Base-by-base conservation (phyloP, 2,113 vertebrate genomes). In the Felis chaus region DNA sequence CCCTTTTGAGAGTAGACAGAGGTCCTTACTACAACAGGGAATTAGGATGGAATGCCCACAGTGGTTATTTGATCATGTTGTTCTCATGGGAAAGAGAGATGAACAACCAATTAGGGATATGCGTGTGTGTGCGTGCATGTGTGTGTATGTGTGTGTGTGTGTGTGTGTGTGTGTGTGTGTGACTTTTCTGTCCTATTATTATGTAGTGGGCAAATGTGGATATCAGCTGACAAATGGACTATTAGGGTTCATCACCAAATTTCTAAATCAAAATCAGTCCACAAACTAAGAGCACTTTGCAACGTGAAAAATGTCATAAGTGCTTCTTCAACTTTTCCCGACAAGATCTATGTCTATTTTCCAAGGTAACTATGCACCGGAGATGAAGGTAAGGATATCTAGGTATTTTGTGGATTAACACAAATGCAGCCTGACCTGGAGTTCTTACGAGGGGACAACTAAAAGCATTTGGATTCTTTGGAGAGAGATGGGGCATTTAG, bases 121-220 rank as follows among this genome's bases (percentile, higher is more conserved):
- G 10, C 53, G 12, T 41, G 21, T 69, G 63, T 11, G 25, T 2
- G 61, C 12, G 6, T 15, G 66, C 8, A 7, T 5, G 23, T 4
- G 36, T 7, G 71, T 27, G n/a, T n/a, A n/a, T n/a, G n/a, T n/a
- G n/a, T n/a, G 36, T 4, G 23, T 7, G 23, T 0, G 21, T 13
- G 2, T 23, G 2, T 3, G 10, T 0, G 10, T 3, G 0, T 4
- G 4, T 1, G 3, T 21, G 69, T 12, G 4, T 14, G 12, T 74
- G 7, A 45, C 73, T 76, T 45, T 63, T 63, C 50, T 78, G 39
- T 1, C 4, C 8, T 19, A 29, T 1, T 8, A 19, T 5, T 45
- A 45, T 15, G 3, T 57, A 57, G 13, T 36, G 4, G 65, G 36
- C 23, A 15, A 33, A 71, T 29, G 13, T 29, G 57, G 15, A 5